Base-by-base conservation (phyloP, 2,113 vertebrate species). In the Antidorcas marsupialis region DNA sequence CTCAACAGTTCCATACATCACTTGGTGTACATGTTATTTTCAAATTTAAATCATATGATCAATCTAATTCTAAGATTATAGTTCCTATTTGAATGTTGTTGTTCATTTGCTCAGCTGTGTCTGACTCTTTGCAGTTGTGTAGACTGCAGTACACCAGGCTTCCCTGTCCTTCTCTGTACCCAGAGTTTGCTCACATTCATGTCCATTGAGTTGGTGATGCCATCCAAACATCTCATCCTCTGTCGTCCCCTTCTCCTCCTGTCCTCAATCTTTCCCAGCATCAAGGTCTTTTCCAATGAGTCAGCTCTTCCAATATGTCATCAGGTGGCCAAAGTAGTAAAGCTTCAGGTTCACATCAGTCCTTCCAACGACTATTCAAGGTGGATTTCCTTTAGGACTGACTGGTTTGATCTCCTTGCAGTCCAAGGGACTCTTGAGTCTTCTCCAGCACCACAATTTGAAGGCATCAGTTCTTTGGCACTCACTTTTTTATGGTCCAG, bases 71-170 rank as follows among this genome's bases (percentile, higher is more conserved):
- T 17, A 28, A 30, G 16, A 92, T n/a, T 76, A 50, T 2, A 36
- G 30, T 30, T 16, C 1, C 30, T 47, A 30, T 76, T 27, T 76
- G 39, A 76, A 27, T 76, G 71, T 43, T 76, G 36, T 43, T 76
- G 12, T 76, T 43, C 39, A 76, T 23, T 43, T 13, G 2, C 39
- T 43, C 36, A 27, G 3, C 2, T 15, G 3, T 76, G 71, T 76
- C 71, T 0, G 0, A 43, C 39, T 76, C 71, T 43, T 27, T 27
- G 12, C 12, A 76, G 2, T 39, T 6, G 0, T 43, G 6, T 43
- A 43, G 23, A 27, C 23, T 2, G 23, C 23, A 76, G 71, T 27
- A 7, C 71, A 43, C 39, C 71, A 27, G 12, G 23, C 23, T 76
- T 76, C 71, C 39, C 39, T 43, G 23, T 43, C 71, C 71, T 76